Base-by-base conservation (phyloP, 2,113 vertebrate genomes). In the Platichthys flesus region DNA sequence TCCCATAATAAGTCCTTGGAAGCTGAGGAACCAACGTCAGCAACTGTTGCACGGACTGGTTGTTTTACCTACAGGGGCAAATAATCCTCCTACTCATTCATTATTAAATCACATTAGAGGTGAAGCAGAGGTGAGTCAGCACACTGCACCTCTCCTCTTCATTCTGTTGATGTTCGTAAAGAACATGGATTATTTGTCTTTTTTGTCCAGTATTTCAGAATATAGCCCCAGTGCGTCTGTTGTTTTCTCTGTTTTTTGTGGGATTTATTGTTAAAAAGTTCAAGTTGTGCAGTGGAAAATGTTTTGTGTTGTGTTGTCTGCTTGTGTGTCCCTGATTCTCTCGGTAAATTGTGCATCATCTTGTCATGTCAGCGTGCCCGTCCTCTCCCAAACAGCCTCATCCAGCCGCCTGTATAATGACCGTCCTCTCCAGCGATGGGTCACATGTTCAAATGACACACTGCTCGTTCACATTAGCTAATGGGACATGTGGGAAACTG, bases 61-160 rank as follows among this genome's bases (percentile, higher is more conserved):
- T 54, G 58, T 69, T 85, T 60, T 75, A 65, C 55, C 59, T 64
- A 61, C 69, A 28, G 52, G 62, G 61, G 47, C 28, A 71, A 77
- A 80, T 76, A 51, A 76, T 66, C 42, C 63, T 54, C 67, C 65
- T 67, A 74, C 51, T 88, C 67, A 80, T 89, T 82, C 76, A 88
- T 87, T 79, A 85, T 89, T 87, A 81, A 84, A 87, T 86, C 64
- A 73, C 47, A 71, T 73, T 78, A 63, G 78, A 68, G 64, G 57
- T 78, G 71, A 76, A 59, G 15, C 47, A 59, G 78, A 68, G 64
- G 57, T 78, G 71, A 76, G 61, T n/a, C 47, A 82, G 55, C 68
- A 74, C 61, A 63, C 37, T 26, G 35, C 54, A 82, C 56, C 15
- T 69, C 9, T 13, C 42, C 61, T 37, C 18, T 24, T 70, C 49